Evolutionary conservation across 2,797 vertebrate genomes (phyloP).

Genomic region (Uromys caudimaculatus): DNA sequence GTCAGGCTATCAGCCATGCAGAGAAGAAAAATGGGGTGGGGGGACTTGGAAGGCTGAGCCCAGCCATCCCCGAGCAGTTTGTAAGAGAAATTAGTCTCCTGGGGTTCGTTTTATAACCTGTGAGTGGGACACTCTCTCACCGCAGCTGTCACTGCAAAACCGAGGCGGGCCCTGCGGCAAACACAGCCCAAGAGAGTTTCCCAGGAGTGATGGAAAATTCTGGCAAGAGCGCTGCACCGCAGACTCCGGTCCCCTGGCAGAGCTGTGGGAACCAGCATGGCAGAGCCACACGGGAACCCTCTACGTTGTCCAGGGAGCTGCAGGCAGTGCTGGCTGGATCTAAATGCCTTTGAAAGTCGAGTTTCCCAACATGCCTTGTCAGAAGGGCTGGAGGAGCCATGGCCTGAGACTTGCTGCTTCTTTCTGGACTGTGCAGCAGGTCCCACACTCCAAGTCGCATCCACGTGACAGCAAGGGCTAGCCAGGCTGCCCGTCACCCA

Average conservation of each 20-base stretch:
- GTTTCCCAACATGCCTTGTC: no score
- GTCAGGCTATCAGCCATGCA: neutral
- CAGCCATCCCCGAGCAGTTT: neutral
- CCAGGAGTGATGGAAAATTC: neutral
- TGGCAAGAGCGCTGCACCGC: neutral
- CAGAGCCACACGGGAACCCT: neutral
- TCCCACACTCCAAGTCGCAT: accelerated
- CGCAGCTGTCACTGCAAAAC: neutral
- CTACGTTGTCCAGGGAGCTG: neutral
- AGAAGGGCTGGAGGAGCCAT: neutral
- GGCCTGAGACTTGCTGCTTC: neutral
- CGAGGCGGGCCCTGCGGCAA: neutral
- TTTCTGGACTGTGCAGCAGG: neutral
- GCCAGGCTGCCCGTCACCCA: neutral
- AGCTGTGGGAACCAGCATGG: neutral
- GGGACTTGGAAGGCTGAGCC: neutral
- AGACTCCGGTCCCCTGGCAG: neutral
- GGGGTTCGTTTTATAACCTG: neutral
- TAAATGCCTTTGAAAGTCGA: neutral
- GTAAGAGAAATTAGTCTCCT: neutral
- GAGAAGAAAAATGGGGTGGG: neutral
- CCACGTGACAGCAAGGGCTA: neutral
- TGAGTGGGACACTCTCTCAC: neutral
- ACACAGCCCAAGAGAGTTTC: neutral
- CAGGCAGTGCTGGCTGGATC: neutral